These are phyloP conservation scores for Parnassius smintheus DNA, from an alignment of 2,888 invertebrate genomes.

Conservation along the genomic window DNA sequence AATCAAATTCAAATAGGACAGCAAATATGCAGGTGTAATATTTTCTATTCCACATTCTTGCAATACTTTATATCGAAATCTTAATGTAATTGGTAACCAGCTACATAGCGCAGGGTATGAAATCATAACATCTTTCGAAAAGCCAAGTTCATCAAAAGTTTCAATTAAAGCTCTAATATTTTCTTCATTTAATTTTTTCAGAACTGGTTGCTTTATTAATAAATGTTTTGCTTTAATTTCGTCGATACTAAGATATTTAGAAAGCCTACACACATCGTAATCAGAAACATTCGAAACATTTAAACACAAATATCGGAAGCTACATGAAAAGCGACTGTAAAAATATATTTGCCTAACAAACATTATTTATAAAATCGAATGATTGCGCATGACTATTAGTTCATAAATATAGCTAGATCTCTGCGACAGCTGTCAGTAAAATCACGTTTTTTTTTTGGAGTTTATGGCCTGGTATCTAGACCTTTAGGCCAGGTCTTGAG, in stretches of 20 bases:
- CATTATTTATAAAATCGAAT: conserved; percentile 3
- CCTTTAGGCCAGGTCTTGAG: no score
- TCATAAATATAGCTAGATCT: no score
- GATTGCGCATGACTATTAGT: no score
- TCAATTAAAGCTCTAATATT: conserved; percentile 47
- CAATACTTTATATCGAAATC: conserved; percentile 60
- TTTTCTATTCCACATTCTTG: conserved; percentile 64
- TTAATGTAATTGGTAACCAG: conserved; percentile 60
- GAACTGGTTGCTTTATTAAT: conserved; percentile 56
- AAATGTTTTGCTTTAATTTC: conserved; percentile 56
- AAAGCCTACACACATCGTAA: conserved; percentile 40
- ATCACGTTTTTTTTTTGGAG: no score
- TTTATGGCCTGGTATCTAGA: no score
- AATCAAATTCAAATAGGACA: conserved; percentile 54
- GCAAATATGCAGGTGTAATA: conserved; percentile 44
- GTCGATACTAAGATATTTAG: conserved; percentile 53
- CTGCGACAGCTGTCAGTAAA: no score
- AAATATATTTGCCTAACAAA: conserved; percentile 2
- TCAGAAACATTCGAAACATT: conserved; percentile 22
- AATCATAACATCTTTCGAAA: conserved; percentile 45
- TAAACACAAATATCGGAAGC: conserved; percentile 13
- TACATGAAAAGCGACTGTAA: conserved; percentile 21
- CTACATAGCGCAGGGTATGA: conserved; percentile 60
- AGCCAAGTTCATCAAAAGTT: conserved; percentile 56
- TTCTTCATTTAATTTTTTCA: conserved; percentile 50